Evolutionary conservation across 2,113 vertebrate genomes (phyloP), one percentile per base, ranked within the genome.

Genomic region (Catharus minimus): DNA sequence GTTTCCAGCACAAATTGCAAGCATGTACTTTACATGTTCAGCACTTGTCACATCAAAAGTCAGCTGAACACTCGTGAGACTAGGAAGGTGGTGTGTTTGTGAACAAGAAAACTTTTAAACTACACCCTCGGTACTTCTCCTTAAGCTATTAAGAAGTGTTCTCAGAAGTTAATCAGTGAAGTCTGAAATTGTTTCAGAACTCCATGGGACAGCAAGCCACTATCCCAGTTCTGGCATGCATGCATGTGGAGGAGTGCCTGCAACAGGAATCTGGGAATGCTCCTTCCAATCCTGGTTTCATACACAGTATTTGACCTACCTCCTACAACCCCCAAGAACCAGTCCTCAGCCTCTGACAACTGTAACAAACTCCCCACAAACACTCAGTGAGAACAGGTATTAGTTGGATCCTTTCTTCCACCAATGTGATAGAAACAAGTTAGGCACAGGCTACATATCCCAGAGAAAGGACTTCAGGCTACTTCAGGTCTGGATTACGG

Each of bases 221-320:
- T 28, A 27, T 8, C 17, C 61, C 6, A 28, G 36, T 10, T 67
- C 20, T 10, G 21, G 33, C 2, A 1, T 2, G 5, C 8, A 8
- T 0, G 0, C 0, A 0, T 1, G 3, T 9, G 50, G 60, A 73
- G 28, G 32, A 56, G 33, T 0, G 2, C 5, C 33, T 71, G 36
- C 24, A 28, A 1, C 1, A 1, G 46, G 17, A 30, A 28, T 21
- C 61, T 41, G 33, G 33, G 30, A 67, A 44, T 2, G 0, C 11
- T 66, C 21, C 36, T 60, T 77, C 56, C 1, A 0, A 8, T 60
- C 60, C 30, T 16, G 3, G 0, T 60, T 46, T 60, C 15, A 5
- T 11, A 13, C 4, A 1, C 0, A 8, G 55, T 30, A 22, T 36
- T 33, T 9, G 3, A 38, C 14, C 2, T 28, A 32, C 28, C 24